Evolutionary conservation across 2,113 vertebrate genomes (phyloP).

Genomic region (Peromyscus californicus): DNA sequence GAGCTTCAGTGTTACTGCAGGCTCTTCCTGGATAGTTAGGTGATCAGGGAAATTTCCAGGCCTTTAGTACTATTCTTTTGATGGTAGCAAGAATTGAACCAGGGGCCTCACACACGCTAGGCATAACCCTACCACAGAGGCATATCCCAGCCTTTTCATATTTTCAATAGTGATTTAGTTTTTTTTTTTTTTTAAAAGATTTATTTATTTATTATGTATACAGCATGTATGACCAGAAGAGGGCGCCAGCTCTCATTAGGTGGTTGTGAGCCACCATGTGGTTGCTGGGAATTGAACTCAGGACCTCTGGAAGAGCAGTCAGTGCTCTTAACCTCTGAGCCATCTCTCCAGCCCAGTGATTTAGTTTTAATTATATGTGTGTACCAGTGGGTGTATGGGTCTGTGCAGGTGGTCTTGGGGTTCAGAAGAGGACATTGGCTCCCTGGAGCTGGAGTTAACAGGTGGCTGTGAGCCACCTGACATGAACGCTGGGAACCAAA

Average conservation of each 20-base stretch:
- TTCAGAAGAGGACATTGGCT: background rate
- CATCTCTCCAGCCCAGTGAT: no score
- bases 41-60: background rate
- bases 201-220: no score
- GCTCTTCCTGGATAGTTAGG: background rate
- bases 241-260: no score
- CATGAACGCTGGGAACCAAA: background rate
- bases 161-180: background rate
- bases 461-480: background rate
- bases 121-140: background rate
- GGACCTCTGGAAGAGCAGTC: no score
- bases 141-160: background rate
- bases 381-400: background rate
- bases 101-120: background rate
- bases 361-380: background rate
- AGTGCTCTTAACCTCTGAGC: no score
- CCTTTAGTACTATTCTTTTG: background rate
- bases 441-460: background rate
- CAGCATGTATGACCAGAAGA: no score
- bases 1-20: background rate
- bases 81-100: background rate
- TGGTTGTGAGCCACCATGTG: no score
- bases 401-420: background rate
- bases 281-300: no score
- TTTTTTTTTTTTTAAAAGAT: no score